phyloP scores from a whole-genome alignment of 2,797 vertebrate species.

The Ficedula albicollis region DNA sequence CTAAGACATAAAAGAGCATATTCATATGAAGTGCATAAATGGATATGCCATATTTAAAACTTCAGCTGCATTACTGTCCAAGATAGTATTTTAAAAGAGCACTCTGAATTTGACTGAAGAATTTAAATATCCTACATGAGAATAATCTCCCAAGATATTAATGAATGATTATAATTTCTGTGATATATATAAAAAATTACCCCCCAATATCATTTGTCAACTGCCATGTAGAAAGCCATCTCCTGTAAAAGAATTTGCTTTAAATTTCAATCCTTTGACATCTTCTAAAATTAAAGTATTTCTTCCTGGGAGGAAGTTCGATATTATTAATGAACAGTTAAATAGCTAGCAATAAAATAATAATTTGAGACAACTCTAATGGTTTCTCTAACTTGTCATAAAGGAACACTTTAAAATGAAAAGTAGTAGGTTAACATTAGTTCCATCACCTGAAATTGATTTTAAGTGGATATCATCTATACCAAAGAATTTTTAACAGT shows the following conservation, averaged over 20 bases:
- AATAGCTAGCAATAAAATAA: conserved; percentile 45
- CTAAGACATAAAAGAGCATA: background rate
- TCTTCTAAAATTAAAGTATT: conserved; percentile 50
- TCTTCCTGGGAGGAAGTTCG: background rate
- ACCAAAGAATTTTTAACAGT: background rate
- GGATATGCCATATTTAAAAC: background rate
- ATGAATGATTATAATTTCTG: background rate
- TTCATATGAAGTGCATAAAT: background rate
- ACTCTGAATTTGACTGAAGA: background rate
- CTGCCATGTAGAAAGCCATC: background rate
- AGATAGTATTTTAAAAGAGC: conserved; percentile 2
- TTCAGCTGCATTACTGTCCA: background rate
- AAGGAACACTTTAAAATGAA: background rate
- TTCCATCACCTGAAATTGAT: background rate
- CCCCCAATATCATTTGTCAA: conserved; percentile 8
- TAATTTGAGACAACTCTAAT: conserved; percentile 24
- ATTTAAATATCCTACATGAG: conserved; percentile 3
- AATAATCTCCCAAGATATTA: background rate
- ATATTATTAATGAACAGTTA: conserved; percentile 54
- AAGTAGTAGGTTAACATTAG: background rate
- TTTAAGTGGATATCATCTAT: background rate
- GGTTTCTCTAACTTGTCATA: conserved; percentile 28
- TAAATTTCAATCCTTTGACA: conserved; percentile 25
- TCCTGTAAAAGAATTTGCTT: conserved; percentile 2
- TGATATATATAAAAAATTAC: background rate